These are phyloP conservation scores for Cheilosia vulpina DNA, from an alignment of 2,888 invertebrate species.

Conservation along the genomic window DNA sequence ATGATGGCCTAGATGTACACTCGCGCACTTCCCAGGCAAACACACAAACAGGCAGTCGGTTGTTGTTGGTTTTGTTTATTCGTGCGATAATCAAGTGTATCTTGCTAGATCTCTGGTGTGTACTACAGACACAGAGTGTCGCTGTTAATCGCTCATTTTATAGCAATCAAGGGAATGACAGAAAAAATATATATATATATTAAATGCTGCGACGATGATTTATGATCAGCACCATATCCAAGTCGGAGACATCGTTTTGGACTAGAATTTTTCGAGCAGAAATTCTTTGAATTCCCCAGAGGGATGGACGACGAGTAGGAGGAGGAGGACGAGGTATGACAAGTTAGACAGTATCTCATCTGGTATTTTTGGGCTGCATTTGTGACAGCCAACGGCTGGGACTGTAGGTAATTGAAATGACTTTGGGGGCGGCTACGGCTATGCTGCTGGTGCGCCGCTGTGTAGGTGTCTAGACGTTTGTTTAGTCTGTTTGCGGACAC, in stretches of 20 bases:
- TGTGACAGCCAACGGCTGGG: constrained; percentile 1
- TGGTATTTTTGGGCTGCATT: constrained; percentile 40
- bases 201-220: constrained; percentile 59
- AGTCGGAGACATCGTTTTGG: constrained; percentile 40
- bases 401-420: constrained; percentile 66
- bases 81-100: constrained; percentile 58
- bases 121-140: constrained; percentile 26
- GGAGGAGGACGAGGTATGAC: not conserved
- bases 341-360: constrained; percentile 20
- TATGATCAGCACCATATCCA: constrained; percentile 44
- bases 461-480: constrained; percentile 67
- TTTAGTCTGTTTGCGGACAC: constrained; percentile 32
- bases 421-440: constrained; percentile 44
- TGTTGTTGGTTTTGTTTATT: constrained; percentile 1
- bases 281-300: constrained; percentile 34
- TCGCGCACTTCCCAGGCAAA: not conserved
- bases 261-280: constrained; percentile 23
- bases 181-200: not conserved
- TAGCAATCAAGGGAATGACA: constrained; percentile 55
- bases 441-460: not conserved
- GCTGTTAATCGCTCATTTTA: constrained; percentile 63
- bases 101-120: constrained; percentile 4
- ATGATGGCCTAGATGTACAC: constrained; percentile 61
- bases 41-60: not conserved
- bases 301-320: not conserved